Conservation (phyloP, 2,113 vertebrate species). For the Chaetura pelagica region DNA sequence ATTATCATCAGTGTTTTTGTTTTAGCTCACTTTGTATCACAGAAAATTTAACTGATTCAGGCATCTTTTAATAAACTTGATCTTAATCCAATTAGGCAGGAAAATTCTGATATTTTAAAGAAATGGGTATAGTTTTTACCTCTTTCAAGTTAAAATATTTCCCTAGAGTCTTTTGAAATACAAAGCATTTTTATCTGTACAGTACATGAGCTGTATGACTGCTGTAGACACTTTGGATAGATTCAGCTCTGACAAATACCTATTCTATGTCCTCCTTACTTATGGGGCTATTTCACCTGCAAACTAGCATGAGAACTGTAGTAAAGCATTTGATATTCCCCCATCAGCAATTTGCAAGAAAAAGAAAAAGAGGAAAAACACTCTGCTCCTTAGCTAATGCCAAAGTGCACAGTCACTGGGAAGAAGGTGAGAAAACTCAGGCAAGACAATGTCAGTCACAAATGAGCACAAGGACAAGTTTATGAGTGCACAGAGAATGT, state of each 20-base stretch:
- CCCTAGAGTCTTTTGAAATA: slow-evolving; percentile 18
- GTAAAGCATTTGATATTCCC: neutral
- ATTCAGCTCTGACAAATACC: neutral
- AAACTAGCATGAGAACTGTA: neutral
- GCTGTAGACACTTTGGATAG: neutral
- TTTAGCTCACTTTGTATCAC: slow-evolving; percentile 68
- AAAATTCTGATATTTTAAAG: slow-evolving; percentile 62
- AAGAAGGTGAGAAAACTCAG: neutral
- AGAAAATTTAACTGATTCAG: slow-evolving; percentile 73
- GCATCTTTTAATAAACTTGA: slow-evolving; percentile 76
- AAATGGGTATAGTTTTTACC: slow-evolving; percentile 49
- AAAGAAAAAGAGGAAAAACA: neutral
- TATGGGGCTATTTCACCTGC: neutral
- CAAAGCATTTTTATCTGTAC: neutral
- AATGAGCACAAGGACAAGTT: neutral
- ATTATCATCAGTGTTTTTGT: slow-evolving; percentile 61
- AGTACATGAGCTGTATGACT: neutral
- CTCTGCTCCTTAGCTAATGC: neutral
- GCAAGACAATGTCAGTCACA: neutral
- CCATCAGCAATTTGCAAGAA: neutral
- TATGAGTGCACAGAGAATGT: neutral
- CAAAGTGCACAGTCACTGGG: neutral
- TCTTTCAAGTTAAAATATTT: slow-evolving; percentile 39
- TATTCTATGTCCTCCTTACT: neutral
- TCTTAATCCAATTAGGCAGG: slow-evolving; percentile 78